Evolutionary conservation across 2,113 vertebrate species (phyloP).

Genomic region (Pipra filicauda): DNA sequence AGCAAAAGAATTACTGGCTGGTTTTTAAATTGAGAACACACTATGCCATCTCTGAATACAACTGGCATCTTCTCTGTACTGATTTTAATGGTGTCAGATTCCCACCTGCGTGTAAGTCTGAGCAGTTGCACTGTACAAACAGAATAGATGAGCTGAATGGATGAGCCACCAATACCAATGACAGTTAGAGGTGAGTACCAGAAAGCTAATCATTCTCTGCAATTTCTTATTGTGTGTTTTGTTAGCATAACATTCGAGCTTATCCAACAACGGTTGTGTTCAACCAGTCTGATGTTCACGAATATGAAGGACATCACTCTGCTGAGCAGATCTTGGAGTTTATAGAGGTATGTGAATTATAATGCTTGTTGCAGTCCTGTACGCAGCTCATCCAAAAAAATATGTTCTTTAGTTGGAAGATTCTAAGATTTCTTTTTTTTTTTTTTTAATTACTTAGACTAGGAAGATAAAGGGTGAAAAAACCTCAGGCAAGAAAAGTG

Average conservation of each 20-base stretch:
- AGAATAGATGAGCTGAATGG: background rate
- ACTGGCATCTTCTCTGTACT: background rate
- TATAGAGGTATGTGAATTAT: conserved; percentile 82
- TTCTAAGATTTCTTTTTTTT: background rate
- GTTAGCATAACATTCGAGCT: conserved; percentile 93
- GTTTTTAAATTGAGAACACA: background rate
- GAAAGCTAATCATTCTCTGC: background rate
- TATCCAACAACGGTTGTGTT: conserved; percentile 96
- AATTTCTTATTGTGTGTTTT: conserved; percentile 27
- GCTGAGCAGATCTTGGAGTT: conserved; percentile 95
- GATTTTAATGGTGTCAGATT: background rate
- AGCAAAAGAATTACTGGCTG: background rate
- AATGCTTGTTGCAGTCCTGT: background rate
- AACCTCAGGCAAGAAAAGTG: background rate
- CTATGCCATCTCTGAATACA: background rate
- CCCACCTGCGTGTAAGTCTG: background rate
- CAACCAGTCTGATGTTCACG: conserved; percentile 89
- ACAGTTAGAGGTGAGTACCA: background rate
- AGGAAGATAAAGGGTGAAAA: background rate
- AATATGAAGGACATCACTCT: conserved; percentile 95
- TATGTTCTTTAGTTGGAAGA: background rate
- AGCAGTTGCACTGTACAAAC: background rate
- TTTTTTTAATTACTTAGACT: background rate
- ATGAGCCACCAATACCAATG: background rate
- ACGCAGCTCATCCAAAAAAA: background rate